phyloP scores from a whole-genome alignment of 1,140 invertebrate species.

The Temnothorax nylanderi region DNA sequence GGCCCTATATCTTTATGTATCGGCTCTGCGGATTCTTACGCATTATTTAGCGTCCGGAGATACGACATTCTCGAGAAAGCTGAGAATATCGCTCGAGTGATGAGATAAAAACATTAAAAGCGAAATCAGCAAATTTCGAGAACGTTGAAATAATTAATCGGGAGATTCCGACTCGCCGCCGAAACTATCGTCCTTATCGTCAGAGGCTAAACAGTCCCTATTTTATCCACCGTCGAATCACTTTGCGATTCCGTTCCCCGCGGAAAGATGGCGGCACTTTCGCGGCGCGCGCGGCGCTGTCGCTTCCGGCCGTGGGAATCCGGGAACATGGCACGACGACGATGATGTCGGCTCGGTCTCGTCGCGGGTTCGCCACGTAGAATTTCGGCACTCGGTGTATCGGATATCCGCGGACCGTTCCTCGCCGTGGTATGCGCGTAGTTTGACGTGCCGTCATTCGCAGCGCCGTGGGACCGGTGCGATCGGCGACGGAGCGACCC shows the following conservation, averaged over 20 bases:
- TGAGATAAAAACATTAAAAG: too few relatives aligned
- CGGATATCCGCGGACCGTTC: neutral
- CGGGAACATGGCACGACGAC: neutral
- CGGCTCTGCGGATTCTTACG: too few relatives aligned
- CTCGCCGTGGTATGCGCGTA: neutral
- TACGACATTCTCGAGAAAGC: too few relatives aligned
- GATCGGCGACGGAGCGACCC: constrained; percentile 31
- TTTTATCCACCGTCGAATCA: neutral
- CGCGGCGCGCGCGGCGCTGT: neutral
- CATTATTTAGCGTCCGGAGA: too few relatives aligned
- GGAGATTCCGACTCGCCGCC: neutral
- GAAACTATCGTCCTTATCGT: too few relatives aligned
- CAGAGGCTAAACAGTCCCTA: neutral
- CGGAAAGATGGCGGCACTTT: too few relatives aligned
- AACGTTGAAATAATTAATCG: too few relatives aligned
- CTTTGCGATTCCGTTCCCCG: too few relatives aligned
- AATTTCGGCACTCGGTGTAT: neutral
- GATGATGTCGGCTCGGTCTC: neutral
- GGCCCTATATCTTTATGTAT: too few relatives aligned
- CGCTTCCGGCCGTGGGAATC: constrained; percentile 63
- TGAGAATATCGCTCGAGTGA: too few relatives aligned
- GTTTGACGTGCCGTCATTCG: neutral
- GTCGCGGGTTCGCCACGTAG: neutral
- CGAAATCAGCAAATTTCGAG: too few relatives aligned
- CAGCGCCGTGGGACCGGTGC: neutral